phyloP scores from a whole-genome alignment of 2,113 vertebrate species.

The Sorex araneus region DNA sequence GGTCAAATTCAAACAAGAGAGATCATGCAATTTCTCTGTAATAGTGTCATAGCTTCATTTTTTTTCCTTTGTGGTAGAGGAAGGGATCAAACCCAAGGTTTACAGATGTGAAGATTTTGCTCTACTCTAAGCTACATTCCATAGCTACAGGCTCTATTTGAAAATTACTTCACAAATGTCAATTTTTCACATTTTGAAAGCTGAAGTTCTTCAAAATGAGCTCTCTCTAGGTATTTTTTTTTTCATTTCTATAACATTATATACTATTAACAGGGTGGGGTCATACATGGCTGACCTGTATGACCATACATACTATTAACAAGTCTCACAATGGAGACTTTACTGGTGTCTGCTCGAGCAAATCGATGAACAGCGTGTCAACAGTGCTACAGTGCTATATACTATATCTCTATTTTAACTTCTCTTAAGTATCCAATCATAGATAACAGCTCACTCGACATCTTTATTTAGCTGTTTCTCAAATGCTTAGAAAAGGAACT shows the following conservation, averaged over 20 bases:
- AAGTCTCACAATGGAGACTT: no score
- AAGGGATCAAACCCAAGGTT: no score
- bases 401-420: not conserved
- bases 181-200: not conserved
- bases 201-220: not conserved
- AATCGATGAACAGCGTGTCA: no score
- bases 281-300: no score
- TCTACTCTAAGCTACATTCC: no score
- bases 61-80: not conserved
- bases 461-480: conserved; percentile 44
- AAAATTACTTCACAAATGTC: not conserved
- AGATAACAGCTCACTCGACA: not conserved
- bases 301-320: no score
- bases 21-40: not conserved
- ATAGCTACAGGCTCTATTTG: not conserved
- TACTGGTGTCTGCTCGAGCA: no score
- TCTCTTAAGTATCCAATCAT: conserved; percentile 14
- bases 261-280: no score
- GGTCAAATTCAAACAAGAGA: not conserved
- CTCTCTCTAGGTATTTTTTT: conserved; percentile 14
- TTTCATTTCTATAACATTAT: not conserved
- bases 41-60: not conserved
- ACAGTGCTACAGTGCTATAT: no score
- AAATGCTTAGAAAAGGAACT: not conserved
- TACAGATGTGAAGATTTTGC: no score